Conservation (phyloP, 53 echinoderm and acorn worm species). For the Stichopus horrens region DNA sequence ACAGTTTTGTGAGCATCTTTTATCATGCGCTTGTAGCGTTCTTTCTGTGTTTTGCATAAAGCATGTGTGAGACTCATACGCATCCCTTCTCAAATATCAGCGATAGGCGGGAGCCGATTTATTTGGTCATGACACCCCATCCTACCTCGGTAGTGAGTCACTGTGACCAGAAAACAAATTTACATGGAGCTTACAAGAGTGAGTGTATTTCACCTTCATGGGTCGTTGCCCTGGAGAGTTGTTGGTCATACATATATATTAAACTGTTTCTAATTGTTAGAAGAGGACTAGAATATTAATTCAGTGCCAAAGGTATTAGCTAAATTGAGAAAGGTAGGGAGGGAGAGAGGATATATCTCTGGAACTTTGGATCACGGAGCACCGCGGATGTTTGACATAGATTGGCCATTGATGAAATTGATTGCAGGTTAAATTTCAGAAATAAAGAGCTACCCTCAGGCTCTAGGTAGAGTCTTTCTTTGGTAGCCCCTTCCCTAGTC, state of each 20-base stretch:
- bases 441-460: not conserved
- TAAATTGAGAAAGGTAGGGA: not conserved
- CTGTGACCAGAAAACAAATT: slow-evolving; percentile 8
- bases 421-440: not conserved
- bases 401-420: not conserved
- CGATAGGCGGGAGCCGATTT: slow-evolving; percentile 5
- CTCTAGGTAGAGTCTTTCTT: not conserved
- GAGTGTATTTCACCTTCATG: slow-evolving; percentile 3
- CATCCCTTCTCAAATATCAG: slow-evolving; percentile 32
- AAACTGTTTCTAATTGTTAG: slow-evolving; percentile 32
- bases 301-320: not conserved
- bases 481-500: not conserved
- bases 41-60: slow-evolving; percentile 22
- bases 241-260: not conserved
- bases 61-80: not conserved
- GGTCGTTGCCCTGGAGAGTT: slow-evolving; percentile 39
- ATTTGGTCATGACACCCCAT: slow-evolving; percentile 38
- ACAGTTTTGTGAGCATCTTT: slow-evolving; percentile 1
- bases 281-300: not conserved
- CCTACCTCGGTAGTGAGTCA: slow-evolving; percentile 37
- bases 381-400: not conserved
- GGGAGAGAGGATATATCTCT: too few relatives aligned
- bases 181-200: not conserved
- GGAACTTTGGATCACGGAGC: too few relatives aligned
- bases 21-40: slow-evolving; percentile 12